Base-by-base conservation (phyloP, 1,140 invertebrate genomes). In the Delia radicum region DNA sequence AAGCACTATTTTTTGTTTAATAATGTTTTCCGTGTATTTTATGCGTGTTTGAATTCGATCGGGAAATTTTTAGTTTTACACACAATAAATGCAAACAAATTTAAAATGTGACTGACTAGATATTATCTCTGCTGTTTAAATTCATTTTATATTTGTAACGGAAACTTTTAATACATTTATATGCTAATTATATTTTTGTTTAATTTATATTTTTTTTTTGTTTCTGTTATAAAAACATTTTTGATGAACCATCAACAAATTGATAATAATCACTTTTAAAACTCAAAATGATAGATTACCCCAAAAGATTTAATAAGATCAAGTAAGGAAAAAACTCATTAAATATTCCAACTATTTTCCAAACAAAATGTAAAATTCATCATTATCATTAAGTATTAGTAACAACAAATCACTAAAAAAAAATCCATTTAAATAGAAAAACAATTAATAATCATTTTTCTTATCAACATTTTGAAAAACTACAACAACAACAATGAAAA, bases 401-500 rank as follows among this genome's bases (percentile, higher is more conserved):
- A 69, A 69, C 29, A 69, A 69, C 29, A 69, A 33, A 69, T 37
- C 27, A 15, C 13, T 4, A 1, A 67, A 33, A 33, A 69, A 18
- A 37, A 69, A 33, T 31, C 65, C 18, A 33, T 69, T 69, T 69
- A 21, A 69, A 69, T 69, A 69, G 10, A 69, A 69, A 69, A 69
- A 37, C 65, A 69, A 69, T 69, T 69, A 69, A 69, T 69, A 69
- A 69, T 37, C 31, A 69, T 33, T 33, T 69, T 69, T 37, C 29
- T 33, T 69, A n/a, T 33, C 7, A 37, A 37, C 27, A 69, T 69
- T 69, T 69, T n/a, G n/a, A n/a, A n/a, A n/a, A n/a, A n/a, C n/a
- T n/a, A n/a, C n/a, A n/a, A n/a, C n/a, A n/a, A n/a, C n/a, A n/a
- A n/a, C n/a, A n/a, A 21, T 21, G 7, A 24, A 4, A n/a, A n/a